These are phyloP conservation scores for Panthera tigris DNA, from an alignment of 2,113 vertebrate genomes.

Conservation along the genomic window DNA sequence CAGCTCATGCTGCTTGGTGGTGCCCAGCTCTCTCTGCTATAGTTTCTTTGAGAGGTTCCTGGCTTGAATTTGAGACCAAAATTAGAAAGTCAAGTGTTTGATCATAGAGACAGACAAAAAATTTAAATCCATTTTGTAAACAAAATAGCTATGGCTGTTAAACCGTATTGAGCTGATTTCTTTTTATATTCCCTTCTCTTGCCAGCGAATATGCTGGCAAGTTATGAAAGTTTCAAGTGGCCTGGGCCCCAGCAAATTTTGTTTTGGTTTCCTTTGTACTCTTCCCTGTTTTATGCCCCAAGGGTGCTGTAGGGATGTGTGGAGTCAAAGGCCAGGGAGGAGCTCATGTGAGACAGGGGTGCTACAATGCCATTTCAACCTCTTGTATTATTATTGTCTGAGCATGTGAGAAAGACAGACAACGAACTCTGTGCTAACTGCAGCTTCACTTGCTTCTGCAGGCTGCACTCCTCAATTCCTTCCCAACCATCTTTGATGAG, in stretches of 20 bases:
- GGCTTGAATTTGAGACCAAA: conserved; percentile 8
- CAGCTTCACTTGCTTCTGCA: conserved; percentile 70
- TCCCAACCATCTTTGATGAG: conserved; percentile 97
- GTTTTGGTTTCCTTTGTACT: conserved; percentile 21
- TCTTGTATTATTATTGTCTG: background rate
- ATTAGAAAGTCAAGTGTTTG: conserved; percentile 25
- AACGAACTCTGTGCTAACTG: background rate
- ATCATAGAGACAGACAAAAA: conserved; percentile 5
- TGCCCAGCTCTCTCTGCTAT: background rate
- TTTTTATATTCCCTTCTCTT: conserved; percentile 42
- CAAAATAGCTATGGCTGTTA: background rate
- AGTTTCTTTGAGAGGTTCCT: background rate
- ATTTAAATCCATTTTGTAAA: conserved; percentile 28
- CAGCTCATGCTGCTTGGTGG: background rate
- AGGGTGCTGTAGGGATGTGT: background rate
- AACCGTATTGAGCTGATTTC: conserved; percentile 7
- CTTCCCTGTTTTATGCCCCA: background rate
- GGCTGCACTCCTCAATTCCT: conserved; percentile 96
- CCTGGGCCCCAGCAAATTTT: background rate
- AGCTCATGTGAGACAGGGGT: rapidly evolving
- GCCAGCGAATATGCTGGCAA: background rate
- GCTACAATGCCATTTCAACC: background rate
- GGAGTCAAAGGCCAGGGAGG: background rate
- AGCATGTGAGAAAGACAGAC: background rate
- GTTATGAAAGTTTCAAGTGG: conserved; percentile 1